Evolutionary conservation across 2,113 vertebrate species (phyloP), one percentile per base, ranked within the genome.

Genomic region (Silurus glanis): DNA sequence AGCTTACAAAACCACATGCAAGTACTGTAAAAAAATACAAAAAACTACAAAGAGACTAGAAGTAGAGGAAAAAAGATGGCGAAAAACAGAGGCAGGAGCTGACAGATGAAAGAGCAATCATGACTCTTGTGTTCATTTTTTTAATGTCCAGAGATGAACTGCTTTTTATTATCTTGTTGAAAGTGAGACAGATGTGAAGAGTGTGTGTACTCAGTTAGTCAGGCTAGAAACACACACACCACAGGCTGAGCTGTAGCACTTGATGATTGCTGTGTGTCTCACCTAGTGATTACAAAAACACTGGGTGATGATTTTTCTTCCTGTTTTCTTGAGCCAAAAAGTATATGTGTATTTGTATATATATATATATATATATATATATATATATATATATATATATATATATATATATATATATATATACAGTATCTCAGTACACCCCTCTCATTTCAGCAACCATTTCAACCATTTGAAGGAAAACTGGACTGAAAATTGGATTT

Each of bases 121-220:
- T 45, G 14, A 78, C 16, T 64, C 25, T n/a, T 51, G n/a, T 28
- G 37, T 88, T 58, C 55, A 78, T 55, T 74, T 86, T 71, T 87
- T 59, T 0, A 82, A 71, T 86, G 79, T 74, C 82, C 62, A 25
- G 37, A 62, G 56, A 88, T 69, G 23, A 79, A 80, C 25, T 1
- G 49, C 53, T 81, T 85, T 82, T 84, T 84, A 88, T 82, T 84
- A 62, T 84, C 81, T n/a, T 47, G 71, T 82, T 62, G 72, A 79
- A 79, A 86, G 69, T 55, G 14, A 82, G 64, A 88, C 85, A 19
- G 74, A 90, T 83, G 56, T 25, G 9, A 59, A 80, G 78, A 69
- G 66, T 25, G 79, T 74, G 21, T 85, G 49, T 49, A 59, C 62
- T 21, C 49, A 28, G 72, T 83, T 66, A 64, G 47, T 58, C 47